Conservation (phyloP, 92 coral and sea anemone species). For the Actinernus sp. region DNA sequence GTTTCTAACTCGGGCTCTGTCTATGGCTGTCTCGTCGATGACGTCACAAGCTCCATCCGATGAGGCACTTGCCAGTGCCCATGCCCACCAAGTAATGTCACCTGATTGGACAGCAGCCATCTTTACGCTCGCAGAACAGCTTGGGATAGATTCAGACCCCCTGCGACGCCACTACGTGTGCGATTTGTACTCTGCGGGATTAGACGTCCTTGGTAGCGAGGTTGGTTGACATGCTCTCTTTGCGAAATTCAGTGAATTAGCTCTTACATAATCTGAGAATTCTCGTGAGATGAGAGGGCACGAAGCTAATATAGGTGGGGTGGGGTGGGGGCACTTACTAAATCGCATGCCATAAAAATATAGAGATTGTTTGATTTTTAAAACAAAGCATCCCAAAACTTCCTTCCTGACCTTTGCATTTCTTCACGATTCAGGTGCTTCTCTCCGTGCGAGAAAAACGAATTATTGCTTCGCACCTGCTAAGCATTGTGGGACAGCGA, state of each 20-base stretch:
- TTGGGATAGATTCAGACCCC: constrained; percentile 79
- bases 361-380: no score
- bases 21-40: constrained; percentile 57
- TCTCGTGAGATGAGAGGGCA: no score
- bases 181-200: constrained; percentile 85
- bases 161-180: constrained; percentile 75
- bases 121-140: constrained; percentile 83
- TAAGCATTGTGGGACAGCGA: constrained; percentile 93
- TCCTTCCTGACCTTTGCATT: no score
- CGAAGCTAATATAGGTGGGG: no score
- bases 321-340: no score
- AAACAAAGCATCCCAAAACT: no score
- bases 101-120: constrained; percentile 79
- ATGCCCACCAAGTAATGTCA: constrained; percentile 14
- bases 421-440: no score
- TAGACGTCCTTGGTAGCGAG: constrained; percentile 81
- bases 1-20: constrained; percentile 76
- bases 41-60: no score
- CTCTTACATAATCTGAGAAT: background rate
- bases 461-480: constrained; percentile 60
- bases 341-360: no score
- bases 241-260: no score
- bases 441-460: constrained; percentile 85
- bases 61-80: constrained; percentile 4
- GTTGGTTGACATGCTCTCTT: constrained; percentile 53